These are phyloP conservation scores for Euzophera pinguis DNA, from an alignment of 2,888 invertebrate species.

Conservation along the genomic window DNA sequence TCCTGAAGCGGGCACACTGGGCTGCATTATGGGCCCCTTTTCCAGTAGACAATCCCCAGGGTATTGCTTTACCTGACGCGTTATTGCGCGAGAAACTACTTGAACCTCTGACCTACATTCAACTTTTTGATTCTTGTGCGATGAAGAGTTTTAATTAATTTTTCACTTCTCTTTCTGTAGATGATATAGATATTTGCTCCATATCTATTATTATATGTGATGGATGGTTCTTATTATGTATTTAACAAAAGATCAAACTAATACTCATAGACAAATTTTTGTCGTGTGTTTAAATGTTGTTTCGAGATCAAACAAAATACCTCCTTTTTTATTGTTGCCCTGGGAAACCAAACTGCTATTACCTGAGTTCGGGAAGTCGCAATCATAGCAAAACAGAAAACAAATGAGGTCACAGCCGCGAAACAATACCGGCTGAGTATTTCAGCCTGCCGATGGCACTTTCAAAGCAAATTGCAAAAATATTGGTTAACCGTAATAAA, in stretches of 20 bases:
- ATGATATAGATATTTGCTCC: no score
- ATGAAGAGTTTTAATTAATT: background rate
- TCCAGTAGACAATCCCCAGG: constrained; percentile 34
- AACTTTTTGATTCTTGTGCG: background rate
- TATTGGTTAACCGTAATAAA: constrained; percentile 2
- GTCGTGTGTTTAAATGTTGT: background rate
- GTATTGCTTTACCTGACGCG: constrained; percentile 30
- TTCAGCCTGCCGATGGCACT: constrained; percentile 1
- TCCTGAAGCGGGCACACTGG: constrained; percentile 19
- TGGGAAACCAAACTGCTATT: constrained; percentile 31
- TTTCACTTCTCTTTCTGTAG: no score
- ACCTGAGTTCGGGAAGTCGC: constrained; percentile 45
- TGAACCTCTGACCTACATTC: background rate
- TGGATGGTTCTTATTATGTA: no score
- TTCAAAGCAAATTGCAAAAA: constrained; percentile 11
- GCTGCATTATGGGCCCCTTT: constrained; percentile 26
- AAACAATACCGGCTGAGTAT: constrained; percentile 34
- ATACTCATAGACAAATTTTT: no score
- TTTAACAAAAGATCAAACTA: no score
- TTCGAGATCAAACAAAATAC: background rate
- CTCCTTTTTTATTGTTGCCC: no score
- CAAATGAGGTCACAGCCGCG: constrained; percentile 46
- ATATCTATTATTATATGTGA: no score
- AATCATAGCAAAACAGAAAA: constrained; percentile 33
- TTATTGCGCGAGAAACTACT: background rate